Conservation (phyloP, 2,113 vertebrate species). For the Embiotoca jacksoni region DNA sequence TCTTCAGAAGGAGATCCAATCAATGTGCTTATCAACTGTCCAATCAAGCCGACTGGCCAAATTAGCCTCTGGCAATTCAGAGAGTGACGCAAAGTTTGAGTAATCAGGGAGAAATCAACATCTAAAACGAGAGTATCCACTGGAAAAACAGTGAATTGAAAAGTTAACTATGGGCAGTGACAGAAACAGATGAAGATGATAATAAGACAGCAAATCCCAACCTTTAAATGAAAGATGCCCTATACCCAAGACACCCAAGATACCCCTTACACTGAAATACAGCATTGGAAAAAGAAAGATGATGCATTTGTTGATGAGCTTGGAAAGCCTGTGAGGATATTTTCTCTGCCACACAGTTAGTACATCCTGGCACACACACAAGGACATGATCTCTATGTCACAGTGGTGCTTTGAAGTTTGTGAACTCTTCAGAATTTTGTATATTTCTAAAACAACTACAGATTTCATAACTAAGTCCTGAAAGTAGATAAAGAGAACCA, state of each 20-base stretch:
- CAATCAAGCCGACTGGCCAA: slow-evolving; percentile 74
- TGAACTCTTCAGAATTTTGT: too few relatives aligned
- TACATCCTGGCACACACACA: slow-evolving; percentile 5
- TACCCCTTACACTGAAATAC: background rate
- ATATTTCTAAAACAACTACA: too few relatives aligned
- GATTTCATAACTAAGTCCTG: too few relatives aligned
- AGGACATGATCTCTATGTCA: background rate
- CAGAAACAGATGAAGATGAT: slow-evolving; percentile 61
- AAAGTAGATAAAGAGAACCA: too few relatives aligned
- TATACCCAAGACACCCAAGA: background rate
- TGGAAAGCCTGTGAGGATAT: slow-evolving; percentile 20
- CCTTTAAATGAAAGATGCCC: slow-evolving; percentile 23
- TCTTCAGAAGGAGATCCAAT: slow-evolving; percentile 73
- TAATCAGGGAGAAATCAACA: slow-evolving; percentile 79
- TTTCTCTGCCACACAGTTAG: slow-evolving; percentile 12
- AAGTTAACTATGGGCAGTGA: slow-evolving; percentile 59
- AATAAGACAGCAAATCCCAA: slow-evolving; percentile 64
- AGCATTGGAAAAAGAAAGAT: slow-evolving; percentile 22
- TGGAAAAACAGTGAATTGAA: slow-evolving; percentile 65
- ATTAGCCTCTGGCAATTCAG: slow-evolving; percentile 74
- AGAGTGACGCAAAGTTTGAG: slow-evolving; percentile 71
- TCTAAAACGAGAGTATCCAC: slow-evolving; percentile 67
- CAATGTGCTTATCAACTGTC: slow-evolving; percentile 82
- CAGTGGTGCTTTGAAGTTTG: background rate
- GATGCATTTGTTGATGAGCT: slow-evolving; percentile 22